phyloP scores from a whole-genome alignment of 1,140 invertebrate species.

The Teleopsis dalmanni region DNA sequence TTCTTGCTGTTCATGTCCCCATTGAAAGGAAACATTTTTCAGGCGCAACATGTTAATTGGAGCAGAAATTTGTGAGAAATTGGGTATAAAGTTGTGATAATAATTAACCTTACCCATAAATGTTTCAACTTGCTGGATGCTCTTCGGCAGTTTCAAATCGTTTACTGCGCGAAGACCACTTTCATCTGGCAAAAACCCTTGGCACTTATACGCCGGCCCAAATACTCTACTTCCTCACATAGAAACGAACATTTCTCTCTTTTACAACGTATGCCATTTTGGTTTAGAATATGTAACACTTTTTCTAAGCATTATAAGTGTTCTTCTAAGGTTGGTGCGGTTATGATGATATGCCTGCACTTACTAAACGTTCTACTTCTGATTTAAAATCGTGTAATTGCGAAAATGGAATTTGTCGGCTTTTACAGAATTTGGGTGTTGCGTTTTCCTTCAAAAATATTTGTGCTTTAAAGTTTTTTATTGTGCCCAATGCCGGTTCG shows the following conservation, averaged over 20 bases:
- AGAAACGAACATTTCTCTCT: slow-evolving; percentile 18
- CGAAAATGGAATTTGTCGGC: slow-evolving; percentile 19
- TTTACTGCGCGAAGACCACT: slow-evolving; percentile 14
- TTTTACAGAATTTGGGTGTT: slow-evolving; percentile 4
- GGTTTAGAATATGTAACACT: slow-evolving; percentile 20
- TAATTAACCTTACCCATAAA: slow-evolving; percentile 26
- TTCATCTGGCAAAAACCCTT: slow-evolving; percentile 16
- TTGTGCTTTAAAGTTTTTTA: slow-evolving; percentile 8
- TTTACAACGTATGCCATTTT: slow-evolving; percentile 15
- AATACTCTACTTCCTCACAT: slow-evolving; percentile 20
- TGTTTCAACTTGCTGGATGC: slow-evolving; percentile 23
- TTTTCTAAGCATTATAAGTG: slow-evolving; percentile 23
- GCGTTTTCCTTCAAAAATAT: slow-evolving; percentile 3
- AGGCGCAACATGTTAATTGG: slow-evolving; percentile 14
- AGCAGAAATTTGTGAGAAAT: slow-evolving; percentile 17
- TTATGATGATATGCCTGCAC: slow-evolving; percentile 27
- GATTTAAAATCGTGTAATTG: slow-evolving; percentile 21
- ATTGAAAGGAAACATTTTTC: slow-evolving; percentile 15
- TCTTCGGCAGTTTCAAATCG: slow-evolving; percentile 21
- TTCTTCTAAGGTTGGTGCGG: slow-evolving; percentile 17
- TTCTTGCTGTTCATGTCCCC: slow-evolving; percentile 15
- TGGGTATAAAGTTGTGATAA: slow-evolving; percentile 22
- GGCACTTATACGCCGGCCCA: slow-evolving; percentile 24
- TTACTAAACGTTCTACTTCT: slow-evolving; percentile 21
- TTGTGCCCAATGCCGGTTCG: slow-evolving; percentile 1